Base-by-base conservation (phyloP, 2,113 vertebrate species). In the Monopterus albus region DNA sequence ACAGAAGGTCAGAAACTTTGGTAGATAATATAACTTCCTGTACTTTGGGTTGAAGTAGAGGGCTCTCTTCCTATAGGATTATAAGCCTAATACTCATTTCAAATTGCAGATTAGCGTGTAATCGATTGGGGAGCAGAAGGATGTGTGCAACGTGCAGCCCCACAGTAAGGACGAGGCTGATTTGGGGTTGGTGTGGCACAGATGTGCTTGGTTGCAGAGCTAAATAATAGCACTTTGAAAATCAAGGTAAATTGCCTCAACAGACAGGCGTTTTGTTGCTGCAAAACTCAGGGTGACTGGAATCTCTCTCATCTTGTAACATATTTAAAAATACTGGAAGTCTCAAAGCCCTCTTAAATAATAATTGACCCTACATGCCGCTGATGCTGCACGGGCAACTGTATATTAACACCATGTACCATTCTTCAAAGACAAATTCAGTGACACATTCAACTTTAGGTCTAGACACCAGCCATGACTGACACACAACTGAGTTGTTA, bases 71-170 rank as follows among this genome's bases (percentile, higher is more conserved):
- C 66, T 62, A 26, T 69, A 67, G 75, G 80, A 89, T 91, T 89
- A 91, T 89, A 90, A 83, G 64, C 77, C 83, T 86, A 81, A 90
- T 90, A 75, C 87, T 91, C 84, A 91, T 91, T 90, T 87, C 86
- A 88, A 74, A 73, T 87, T 57, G 74, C 77, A 90, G 91, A 92
- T 92, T 91, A 92, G 84, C 61, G 76, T 89, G 91, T 92, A 91
- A 93, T 92, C 91, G 91, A 93, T 92, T 87, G 73, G 87, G 89
- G 87, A 91, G 88, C 70, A 55, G 71, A 81, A 72, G 79, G 63
- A 67, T 60, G 81, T 60, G 75, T 71, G 64, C 65, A 71, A 69
- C 76, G 51, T 59, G 83, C 65, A 70, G 84, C 72, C 26, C 65
- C 14, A 38, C 65, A 74, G 73, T 38, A 65, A 64, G 70, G 73